Evolutionary conservation across 2,888 invertebrate genomes (phyloP).

Genomic region (Drosophila trichaetosa): DNA sequence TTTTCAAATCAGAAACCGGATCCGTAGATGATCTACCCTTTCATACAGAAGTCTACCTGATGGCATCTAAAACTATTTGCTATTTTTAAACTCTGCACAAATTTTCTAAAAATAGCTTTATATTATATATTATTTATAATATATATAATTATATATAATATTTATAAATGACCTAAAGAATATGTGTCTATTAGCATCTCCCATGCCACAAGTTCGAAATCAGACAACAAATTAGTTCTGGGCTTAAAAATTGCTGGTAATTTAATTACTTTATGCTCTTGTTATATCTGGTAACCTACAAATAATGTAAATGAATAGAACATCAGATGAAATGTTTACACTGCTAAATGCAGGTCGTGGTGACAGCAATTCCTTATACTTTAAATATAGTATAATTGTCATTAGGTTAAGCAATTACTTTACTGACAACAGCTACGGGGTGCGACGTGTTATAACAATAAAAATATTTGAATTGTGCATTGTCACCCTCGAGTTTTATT

Average conservation of each 20-base stretch:
- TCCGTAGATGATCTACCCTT: not conserved
- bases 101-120: too few species aligned
- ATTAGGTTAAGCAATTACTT: slow-evolving; percentile 80
- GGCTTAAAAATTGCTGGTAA: not conserved
- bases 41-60: not conserved
- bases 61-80: not conserved
- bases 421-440: slow-evolving; percentile 65
- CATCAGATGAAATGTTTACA: slow-evolving; percentile 9
- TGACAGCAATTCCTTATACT: slow-evolving; percentile 68
- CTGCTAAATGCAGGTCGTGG: slow-evolving; percentile 36
- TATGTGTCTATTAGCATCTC: not conserved
- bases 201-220: not conserved
- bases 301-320: not conserved
- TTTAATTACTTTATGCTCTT: not conserved
- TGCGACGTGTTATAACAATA: slow-evolving; percentile 81
- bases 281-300: not conserved
- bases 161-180: not conserved
- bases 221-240: not conserved
- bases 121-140: too few species aligned
- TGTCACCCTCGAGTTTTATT: slow-evolving; percentile 77
- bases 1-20: not conserved
- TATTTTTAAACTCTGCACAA: too few species aligned
- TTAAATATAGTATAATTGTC: slow-evolving; percentile 78
- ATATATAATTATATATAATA: too few species aligned
- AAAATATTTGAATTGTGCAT: slow-evolving; percentile 78